A percentile compares a stretch with the other conserved stretches of the same genome.
phyloP scores from a whole-genome alignment of 1,140 invertebrate genomes.

The Ostrea denselamellosa region DNA sequence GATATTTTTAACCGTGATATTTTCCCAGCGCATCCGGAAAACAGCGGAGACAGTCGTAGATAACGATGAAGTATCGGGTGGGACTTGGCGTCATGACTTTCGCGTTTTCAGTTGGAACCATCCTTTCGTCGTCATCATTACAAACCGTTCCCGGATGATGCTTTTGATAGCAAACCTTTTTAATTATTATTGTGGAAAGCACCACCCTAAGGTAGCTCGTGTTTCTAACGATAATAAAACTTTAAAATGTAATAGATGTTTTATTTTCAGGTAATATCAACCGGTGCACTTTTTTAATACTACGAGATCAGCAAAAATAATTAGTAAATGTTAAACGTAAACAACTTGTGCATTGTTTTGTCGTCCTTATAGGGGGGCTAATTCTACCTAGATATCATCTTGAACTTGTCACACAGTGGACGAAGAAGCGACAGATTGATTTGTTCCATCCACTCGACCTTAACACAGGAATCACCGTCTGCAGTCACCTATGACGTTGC shows the following conservation, averaged over 20 bases:
- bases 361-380: constrained; percentile 4
- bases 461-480: background rate
- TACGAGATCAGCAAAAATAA: background rate
- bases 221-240: background rate
- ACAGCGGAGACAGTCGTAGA: background rate
- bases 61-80: background rate
- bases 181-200: background rate
- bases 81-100: constrained; percentile 27
- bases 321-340: background rate
- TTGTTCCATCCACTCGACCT: constrained; percentile 17
- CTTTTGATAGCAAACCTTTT: background rate
- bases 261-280: background rate
- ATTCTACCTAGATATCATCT: constrained; percentile 6
- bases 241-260: background rate
- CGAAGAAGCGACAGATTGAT: constrained; percentile 19
- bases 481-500: background rate
- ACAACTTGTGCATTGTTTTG: constrained; percentile 11
- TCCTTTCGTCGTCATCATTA: background rate
- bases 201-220: background rate
- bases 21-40: constrained; percentile 1
- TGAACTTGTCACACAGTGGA: constrained; percentile 24
- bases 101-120: background rate
- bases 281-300: background rate
- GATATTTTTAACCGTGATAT: constrained; percentile 30
- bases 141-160: background rate